Base-by-base conservation (phyloP, 2,113 vertebrate species). In the Gyps fulvus region DNA sequence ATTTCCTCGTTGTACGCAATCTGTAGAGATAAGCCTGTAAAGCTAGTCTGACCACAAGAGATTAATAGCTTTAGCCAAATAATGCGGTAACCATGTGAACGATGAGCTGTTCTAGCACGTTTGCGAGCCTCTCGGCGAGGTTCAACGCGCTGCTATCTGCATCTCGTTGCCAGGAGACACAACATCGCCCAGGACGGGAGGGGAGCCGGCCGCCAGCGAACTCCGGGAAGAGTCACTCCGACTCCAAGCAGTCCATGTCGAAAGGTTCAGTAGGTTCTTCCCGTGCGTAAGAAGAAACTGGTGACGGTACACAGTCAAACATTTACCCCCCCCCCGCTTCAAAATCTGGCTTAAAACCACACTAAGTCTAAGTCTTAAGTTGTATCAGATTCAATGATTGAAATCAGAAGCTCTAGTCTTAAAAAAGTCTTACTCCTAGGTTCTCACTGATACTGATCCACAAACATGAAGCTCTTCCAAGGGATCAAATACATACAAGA, bases 51-150 rank as follows among this genome's bases (percentile, higher is more conserved):
- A 97, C 98, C 98, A 93, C 97, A 97, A 94, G 63, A 98, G 98
- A 98, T 98, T 98, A 98, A 98, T 98, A 98, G 97, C 97, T 98
- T 97, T 96, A 97, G 96, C 98, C 96, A 98, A 98, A 98, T 96
- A 98, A 97, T 97, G 97, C 94, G 50, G 98, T 97, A 98, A 98
- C 98, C 98, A 98, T 97, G 98, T 98, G 98, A 98, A 98, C 97
- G 91, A 77, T 88, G 96, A 96, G 96, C 98, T 98, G 98, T 97
- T 95, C 96, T 70, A 95, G 97, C 97, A 97, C 96, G 97, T 97
- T 98, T 98, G 95, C 97, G 85, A 98, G 97, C 98, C 96, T 98
- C 98, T 97, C 98, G 80, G 98, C 96, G 96, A 96, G 96, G 97
- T 97, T 96, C 87, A 93, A 96, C 97, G 98, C 73, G 90, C 98